Evolutionary conservation across 2,113 vertebrate species (phyloP).

Genomic region (Myxocyprinus asiaticus): DNA sequence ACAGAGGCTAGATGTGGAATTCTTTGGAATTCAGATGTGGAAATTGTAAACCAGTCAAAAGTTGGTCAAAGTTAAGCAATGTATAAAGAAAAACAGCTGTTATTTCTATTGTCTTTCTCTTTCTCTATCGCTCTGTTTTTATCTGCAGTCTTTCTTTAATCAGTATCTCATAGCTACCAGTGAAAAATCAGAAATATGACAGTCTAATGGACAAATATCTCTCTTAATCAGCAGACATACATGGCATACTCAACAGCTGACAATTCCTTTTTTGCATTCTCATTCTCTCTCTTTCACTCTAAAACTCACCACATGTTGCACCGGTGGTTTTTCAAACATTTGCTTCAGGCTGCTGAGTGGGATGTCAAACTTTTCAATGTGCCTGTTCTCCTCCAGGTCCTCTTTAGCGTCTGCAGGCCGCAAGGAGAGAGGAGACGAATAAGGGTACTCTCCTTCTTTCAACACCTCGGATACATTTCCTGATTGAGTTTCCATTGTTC

Average conservation of each 20-base stretch:
- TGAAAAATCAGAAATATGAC: background rate
- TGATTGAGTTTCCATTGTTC: constrained; percentile 83
- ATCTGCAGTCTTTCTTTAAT: background rate
- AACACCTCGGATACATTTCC: constrained; percentile 72
- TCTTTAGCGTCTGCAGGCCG: constrained; percentile 64
- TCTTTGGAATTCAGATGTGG: background rate
- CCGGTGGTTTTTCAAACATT: constrained; percentile 76
- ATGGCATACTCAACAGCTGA: background rate
- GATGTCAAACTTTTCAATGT: constrained; percentile 76
- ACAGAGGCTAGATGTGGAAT: background rate
- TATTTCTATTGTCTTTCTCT: background rate
- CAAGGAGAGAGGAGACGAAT: constrained; percentile 39
- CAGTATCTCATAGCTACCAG: background rate
- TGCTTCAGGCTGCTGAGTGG: constrained; percentile 74
- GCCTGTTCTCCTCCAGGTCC: constrained; percentile 67
- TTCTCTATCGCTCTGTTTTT: background rate
- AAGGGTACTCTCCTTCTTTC: constrained; percentile 55
- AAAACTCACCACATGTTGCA: constrained; percentile 58
- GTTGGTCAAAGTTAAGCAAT: background rate
- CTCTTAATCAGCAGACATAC: background rate
- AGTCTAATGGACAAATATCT: background rate
- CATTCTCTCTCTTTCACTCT: background rate
- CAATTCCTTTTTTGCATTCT: too few species aligned
- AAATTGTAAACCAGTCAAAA: too few species aligned
- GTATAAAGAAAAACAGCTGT: constrained; percentile 14